These are phyloP conservation scores for Phymatocera aterrima DNA, from an alignment of 2,888 invertebrate species.

Conservation along the genomic window DNA sequence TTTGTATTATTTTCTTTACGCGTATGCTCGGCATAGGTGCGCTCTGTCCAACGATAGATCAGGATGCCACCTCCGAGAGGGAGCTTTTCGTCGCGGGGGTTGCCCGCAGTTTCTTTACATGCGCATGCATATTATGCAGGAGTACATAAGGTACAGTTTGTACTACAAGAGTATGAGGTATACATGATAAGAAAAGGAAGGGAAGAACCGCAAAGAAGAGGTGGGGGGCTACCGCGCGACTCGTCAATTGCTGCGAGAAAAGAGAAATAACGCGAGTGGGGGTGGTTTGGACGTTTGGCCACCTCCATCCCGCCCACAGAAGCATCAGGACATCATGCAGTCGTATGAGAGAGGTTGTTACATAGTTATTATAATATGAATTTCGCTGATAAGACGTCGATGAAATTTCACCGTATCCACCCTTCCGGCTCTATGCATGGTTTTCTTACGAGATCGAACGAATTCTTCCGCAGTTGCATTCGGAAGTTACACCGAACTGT, in stretches of 20 bases:
- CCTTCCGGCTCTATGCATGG: no score
- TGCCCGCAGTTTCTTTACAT: neutral
- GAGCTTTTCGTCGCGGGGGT: slow-evolving; percentile 58
- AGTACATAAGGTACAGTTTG: no score
- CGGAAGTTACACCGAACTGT: no score
- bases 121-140: neutral
- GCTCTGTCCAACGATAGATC: slow-evolving; percentile 58
- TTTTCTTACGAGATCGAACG: no score
- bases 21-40: slow-evolving; percentile 60
- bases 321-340: slow-evolving; percentile 68
- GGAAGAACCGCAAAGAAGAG: neutral
- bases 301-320: slow-evolving; percentile 68
- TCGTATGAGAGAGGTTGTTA: slow-evolving; percentile 61
- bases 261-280: slow-evolving; percentile 60
- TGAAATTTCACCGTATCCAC: neutral
- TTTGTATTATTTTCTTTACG: neutral
- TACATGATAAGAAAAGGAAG: neutral
- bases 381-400: slow-evolving; percentile 30
- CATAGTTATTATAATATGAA: neutral
- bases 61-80: slow-evolving; percentile 63
- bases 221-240: no score
- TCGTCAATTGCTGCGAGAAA: no score
- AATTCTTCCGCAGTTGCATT: no score
- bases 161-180: neutral
- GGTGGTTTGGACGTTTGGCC: slow-evolving; percentile 65